These are phyloP conservation scores for Chamaedrilus cognettii DNA, from an alignment of 2,888 invertebrate species.

Conservation along the genomic window DNA sequence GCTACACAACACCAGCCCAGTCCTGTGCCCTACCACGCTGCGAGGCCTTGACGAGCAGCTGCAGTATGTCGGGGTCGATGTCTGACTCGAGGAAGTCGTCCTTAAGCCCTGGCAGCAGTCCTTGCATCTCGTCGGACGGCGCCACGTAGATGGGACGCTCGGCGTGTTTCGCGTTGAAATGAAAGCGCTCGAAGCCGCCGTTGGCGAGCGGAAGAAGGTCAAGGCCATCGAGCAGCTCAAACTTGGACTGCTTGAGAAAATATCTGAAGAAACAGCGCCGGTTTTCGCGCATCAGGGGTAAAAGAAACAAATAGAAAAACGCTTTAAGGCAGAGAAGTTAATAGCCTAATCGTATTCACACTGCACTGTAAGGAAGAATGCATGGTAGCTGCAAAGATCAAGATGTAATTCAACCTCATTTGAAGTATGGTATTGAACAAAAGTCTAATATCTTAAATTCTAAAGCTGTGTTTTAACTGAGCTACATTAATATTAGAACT, in stretches of 20 bases:
- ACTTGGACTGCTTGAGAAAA: slow-evolving; percentile 30
- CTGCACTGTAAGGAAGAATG: too few relatives aligned
- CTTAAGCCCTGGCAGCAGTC: slow-evolving; percentile 29
- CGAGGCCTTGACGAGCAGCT: slow-evolving; percentile 17
- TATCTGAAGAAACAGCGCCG: slow-evolving; percentile 21
- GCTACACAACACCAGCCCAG: too few relatives aligned
- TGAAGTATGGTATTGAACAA: too few relatives aligned
- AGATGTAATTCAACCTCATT: too few relatives aligned
- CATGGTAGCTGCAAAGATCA: too few relatives aligned
- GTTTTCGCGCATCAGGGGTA: too few relatives aligned
- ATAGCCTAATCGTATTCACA: too few relatives aligned
- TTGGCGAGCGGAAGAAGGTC: slow-evolving; percentile 42
- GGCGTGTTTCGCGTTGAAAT: slow-evolving; percentile 28
- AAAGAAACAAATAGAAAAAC: too few relatives aligned
- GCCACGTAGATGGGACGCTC: slow-evolving; percentile 30
- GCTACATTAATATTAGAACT: too few relatives aligned
- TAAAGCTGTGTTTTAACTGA: too few relatives aligned
- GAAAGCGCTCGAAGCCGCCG: slow-evolving; percentile 34
- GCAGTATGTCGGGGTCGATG: slow-evolving; percentile 33
- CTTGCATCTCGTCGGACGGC: slow-evolving; percentile 13
- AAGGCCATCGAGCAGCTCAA: slow-evolving; percentile 38
- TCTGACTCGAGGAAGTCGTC: slow-evolving; percentile 37
- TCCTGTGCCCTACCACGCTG: slow-evolving; percentile 24
- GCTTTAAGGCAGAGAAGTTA: too few relatives aligned
- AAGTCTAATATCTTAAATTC: too few relatives aligned